These are phyloP conservation scores for Synergus japonicus DNA, from an alignment of 2,888 invertebrate species.

Conservation along the genomic window DNA sequence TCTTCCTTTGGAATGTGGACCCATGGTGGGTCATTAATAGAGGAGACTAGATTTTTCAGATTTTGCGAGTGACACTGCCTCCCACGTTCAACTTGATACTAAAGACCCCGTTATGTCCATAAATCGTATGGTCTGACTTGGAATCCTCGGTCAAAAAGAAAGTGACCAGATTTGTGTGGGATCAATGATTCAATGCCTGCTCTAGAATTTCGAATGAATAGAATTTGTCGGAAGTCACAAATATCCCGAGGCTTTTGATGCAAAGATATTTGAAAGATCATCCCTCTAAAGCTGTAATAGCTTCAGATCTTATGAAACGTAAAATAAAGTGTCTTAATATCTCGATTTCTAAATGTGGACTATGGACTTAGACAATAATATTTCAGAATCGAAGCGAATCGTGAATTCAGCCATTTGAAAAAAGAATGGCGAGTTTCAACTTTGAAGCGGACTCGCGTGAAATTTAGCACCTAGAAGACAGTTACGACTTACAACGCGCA, in stretches of 20 bases:
- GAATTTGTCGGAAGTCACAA: conserved; percentile 37
- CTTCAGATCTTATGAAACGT: neutral
- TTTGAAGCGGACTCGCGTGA: conserved; percentile 51
- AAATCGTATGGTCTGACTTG: conserved; percentile 21
- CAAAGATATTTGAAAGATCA: conserved; percentile 4
- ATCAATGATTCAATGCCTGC: neutral
- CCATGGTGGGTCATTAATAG: neutral
- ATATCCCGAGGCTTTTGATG: conserved; percentile 19
- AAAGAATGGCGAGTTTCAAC: conserved; percentile 31
- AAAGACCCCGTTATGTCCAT: conserved; percentile 20
- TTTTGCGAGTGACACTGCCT: neutral
- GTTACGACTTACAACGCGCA: conserved; percentile 75
- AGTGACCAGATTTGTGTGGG: conserved; percentile 13
- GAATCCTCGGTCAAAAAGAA: conserved; percentile 9
- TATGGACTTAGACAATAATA: too few species aligned
- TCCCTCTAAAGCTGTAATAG: neutral
- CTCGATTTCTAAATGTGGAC: neutral
- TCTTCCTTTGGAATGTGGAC: neutral
- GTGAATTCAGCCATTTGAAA: neutral
- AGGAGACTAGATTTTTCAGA: neutral
- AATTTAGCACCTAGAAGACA: conserved; percentile 77
- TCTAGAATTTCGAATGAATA: conserved; percentile 17
- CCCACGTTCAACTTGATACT: neutral
- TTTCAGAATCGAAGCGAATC: neutral
- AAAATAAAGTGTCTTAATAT: neutral